Conservation (phyloP, 2,113 vertebrate genomes). For the Desmodus rotundus region DNA sequence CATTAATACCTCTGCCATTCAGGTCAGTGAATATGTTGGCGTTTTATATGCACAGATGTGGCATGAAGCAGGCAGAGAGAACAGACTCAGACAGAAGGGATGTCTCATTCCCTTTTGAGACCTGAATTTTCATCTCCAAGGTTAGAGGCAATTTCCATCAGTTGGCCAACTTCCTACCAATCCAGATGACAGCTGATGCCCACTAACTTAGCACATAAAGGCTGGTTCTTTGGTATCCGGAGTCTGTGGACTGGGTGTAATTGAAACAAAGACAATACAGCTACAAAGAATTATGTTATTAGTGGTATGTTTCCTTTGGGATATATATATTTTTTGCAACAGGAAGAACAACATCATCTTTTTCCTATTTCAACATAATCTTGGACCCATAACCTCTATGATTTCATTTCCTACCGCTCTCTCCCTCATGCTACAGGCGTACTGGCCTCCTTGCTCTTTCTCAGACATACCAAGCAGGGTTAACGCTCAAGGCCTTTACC, state of each 20-base stretch:
- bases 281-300: constrained; percentile 55
- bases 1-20: constrained; percentile 7
- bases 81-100: not conserved
- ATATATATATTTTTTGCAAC: constrained; percentile 60
- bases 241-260: not conserved
- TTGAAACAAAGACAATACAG: constrained; percentile 48
- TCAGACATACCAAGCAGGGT: not conserved
- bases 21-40: not conserved
- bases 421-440: not conserved
- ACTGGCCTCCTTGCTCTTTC: not conserved
- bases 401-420: not conserved
- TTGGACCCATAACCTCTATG: not conserved
- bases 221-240: constrained; percentile 21
- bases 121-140: not conserved
- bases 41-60: not conserved
- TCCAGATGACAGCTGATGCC: constrained; percentile 50
- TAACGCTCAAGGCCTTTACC: not conserved
- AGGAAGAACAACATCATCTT: constrained; percentile 69
- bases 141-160: constrained; percentile 37
- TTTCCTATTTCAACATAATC: constrained; percentile 1
- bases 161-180: constrained; percentile 21
- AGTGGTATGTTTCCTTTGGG: constrained; percentile 67
- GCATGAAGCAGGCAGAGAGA: not conserved
- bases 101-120: constrained; percentile 41
- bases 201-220: not conserved